These are phyloP conservation scores for Lepidochrysops patricia DNA, from an alignment of 2,888 invertebrate genomes.

Conservation along the genomic window DNA sequence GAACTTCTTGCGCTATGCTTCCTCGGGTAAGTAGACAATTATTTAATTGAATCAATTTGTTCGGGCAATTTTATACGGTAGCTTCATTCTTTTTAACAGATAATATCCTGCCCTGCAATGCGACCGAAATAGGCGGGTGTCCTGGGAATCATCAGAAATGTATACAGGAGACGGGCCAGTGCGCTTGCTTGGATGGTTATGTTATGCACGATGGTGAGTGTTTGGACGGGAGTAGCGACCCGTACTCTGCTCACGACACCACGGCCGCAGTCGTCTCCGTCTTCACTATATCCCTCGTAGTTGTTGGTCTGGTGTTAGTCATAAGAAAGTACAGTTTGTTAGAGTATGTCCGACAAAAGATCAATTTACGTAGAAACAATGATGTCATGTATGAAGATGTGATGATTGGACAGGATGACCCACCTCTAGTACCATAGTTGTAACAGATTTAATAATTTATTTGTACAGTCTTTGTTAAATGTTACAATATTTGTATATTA, in stretches of 20 bases:
- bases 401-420: slow-evolving; percentile 72
- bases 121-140: slow-evolving; percentile 39
- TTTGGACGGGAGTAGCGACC: slow-evolving; percentile 25
- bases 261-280: slow-evolving; percentile 51
- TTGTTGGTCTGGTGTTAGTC: slow-evolving; percentile 52
- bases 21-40: slow-evolving; percentile 64
- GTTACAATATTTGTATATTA: slow-evolving; percentile 6
- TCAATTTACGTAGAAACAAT: slow-evolving; percentile 51
- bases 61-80: slow-evolving; percentile 45
- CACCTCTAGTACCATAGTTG: slow-evolving; percentile 59
- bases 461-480: slow-evolving; percentile 18
- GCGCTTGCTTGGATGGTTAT: slow-evolving; percentile 45
- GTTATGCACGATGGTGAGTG: slow-evolving; percentile 42
- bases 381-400: slow-evolving; percentile 70
- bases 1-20: slow-evolving; percentile 48
- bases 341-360: slow-evolving; percentile 54
- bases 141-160: slow-evolving; percentile 46
- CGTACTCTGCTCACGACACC: slow-evolving; percentile 33
- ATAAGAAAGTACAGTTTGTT: slow-evolving; percentile 62
- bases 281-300: slow-evolving; percentile 54
- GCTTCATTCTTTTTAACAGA: slow-evolving; percentile 69
- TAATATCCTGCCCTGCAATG: slow-evolving; percentile 63
- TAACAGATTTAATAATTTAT: slow-evolving; percentile 27
- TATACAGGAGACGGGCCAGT: slow-evolving; percentile 36
- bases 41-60: slow-evolving; percentile 72